Evolutionary conservation across 2,888 invertebrate species (phyloP).

Genomic region (Drosophila maculinotata): DNA sequence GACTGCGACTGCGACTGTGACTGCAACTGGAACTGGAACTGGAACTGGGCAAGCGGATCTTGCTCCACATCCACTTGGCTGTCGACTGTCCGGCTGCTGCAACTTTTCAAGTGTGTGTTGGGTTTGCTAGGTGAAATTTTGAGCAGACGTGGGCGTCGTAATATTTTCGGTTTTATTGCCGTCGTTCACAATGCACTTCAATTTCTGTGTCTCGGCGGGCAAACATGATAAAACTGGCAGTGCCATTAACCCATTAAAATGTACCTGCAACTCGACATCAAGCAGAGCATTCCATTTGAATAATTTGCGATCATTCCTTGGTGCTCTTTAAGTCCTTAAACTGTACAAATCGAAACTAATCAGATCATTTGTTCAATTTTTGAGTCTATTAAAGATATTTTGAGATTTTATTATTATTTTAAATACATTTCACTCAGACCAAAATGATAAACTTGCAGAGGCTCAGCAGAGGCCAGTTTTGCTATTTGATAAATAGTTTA

Average conservation of each 20-base stretch:
- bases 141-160: conserved; percentile 65
- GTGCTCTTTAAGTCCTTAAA: conserved; percentile 1
- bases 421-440: too few relatives aligned
- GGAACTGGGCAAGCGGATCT: conserved; percentile 62
- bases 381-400: neutral
- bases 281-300: conserved; percentile 33
- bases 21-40: conserved; percentile 16
- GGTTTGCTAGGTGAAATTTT: conserved; percentile 70
- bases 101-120: conserved; percentile 55
- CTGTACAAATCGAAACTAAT: neutral
- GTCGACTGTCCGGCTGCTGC: conserved; percentile 36
- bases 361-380: neutral
- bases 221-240: conserved; percentile 44
- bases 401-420: too few relatives aligned
- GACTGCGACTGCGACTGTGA: conserved; percentile 11
- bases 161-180: conserved; percentile 70
- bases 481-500: conserved; percentile 1
- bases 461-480: neutral
- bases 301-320: neutral
- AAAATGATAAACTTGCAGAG: neutral
- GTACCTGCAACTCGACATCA: conserved; percentile 35
- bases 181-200: conserved; percentile 55
- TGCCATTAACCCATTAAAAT: conserved; percentile 56
- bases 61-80: conserved; percentile 61
- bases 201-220: conserved; percentile 50